Base-by-base conservation (phyloP, 1,140 invertebrate genomes). In the Drosophila nikananu region DNA sequence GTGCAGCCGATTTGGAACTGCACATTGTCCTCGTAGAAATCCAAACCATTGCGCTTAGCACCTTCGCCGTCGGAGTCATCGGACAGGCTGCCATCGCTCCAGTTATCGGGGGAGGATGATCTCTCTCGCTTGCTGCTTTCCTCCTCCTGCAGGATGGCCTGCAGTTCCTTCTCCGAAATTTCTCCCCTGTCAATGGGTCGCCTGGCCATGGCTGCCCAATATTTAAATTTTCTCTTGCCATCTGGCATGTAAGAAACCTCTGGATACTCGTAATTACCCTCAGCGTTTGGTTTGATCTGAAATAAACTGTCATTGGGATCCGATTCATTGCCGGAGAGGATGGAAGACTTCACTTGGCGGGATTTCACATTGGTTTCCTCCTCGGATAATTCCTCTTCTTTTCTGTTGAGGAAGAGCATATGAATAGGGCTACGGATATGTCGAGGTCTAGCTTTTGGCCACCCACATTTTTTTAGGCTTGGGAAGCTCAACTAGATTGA, bases 131-230 rank as follows among this genome's bases (percentile, higher is more conserved):
- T 30, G n/a, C 1, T 32, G n/a, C 1, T 15, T 13, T 52, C 37
- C 5, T 52, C 30, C 4, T 72, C 54, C 23, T 54, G 5, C 1
- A 46, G 8, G 21, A 58, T 44, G 19, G 52, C 70, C 51, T 27
- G 10, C 1, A 51, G 13, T 2, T 74, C 59, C 15, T 74, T 60
- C 10, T 64, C 27, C 5, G 42, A 2, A 15, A 74, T 37, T 17
- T 60, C 61, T 8, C 74, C 74, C 25, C 3, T 76, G 54, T 77
- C 74, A 10, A 76, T 42, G 7, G 74, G 72, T 10, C 10, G 55
- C 3, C 9, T 9, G n/a, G 61, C 58, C 72, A 46, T 77, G 17
- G 59, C 54, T n/a, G 44, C 19, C 72, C 74, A 77, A 9, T 77
- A 77, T 3, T 17, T 42, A 15, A 32, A 6, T 9, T 46, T 48